Base-by-base conservation (phyloP, 2,113 vertebrate genomes). In the Cyrtonyx montezumae region DNA sequence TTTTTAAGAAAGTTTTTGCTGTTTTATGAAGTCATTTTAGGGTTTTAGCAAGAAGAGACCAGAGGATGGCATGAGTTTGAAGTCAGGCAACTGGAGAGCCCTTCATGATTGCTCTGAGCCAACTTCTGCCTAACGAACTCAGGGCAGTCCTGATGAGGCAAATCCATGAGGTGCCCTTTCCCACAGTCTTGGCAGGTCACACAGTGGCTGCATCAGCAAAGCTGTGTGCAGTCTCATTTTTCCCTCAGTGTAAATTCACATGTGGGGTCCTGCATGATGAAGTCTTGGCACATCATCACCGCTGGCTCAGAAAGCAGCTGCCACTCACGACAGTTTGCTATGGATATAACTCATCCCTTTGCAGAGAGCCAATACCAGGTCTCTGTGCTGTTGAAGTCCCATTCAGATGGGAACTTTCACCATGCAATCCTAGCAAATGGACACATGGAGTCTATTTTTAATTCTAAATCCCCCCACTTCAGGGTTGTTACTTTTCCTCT, bases 371-470 rank as follows among this genome's bases (percentile, higher is more conserved):
- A 87, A 59, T 58, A 48, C 5, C 55, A 62, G 32, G 9, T 11
- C 23, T 83, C 61, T 74, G 43, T 43, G 56, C 61, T 6, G 1
- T 67, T 63, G 49, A 21, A 70, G 26, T 51, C 20, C 43, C 37
- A 23, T 74, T 85, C 66, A 49, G 56, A 83, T 19, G 16, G 62
- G n/a, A 95, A 80, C 58, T 80, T 88, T 83, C 74, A 30, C 46
- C 1, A 0, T 91, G n/a, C 40, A 88, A n/a, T 65, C 85, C 76
- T 63, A 69, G 48, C 18, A 91, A 88, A 94, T 53, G 79, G 84
- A 85, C 45, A 78, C 26, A 36, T 22, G 65, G 68, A 70, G 56
- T 69, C 65, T 94, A 96, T 95, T 96, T 94, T 93, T 89, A 90
- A 78, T 90, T 87, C 76, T 53, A 68, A 90, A 83, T 68, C 34